phyloP scores from a whole-genome alignment of 1,140 invertebrate genomes.

The Lepidurus couesii region DNA sequence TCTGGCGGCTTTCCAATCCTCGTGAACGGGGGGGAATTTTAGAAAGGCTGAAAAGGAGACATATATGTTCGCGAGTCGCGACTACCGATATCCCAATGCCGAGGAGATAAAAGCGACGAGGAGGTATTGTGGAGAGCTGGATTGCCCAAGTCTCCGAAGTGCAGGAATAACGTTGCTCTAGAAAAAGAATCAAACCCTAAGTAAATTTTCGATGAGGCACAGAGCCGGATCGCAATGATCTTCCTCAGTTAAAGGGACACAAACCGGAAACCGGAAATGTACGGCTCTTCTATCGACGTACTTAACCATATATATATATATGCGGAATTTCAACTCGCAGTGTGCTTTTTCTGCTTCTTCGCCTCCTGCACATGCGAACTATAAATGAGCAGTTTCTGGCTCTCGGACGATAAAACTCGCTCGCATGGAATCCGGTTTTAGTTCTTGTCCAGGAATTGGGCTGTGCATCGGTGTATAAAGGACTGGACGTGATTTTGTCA shows the following conservation, averaged over 20 bases:
- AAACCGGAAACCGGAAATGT: conserved; percentile 6
- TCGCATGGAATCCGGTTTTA: not conserved
- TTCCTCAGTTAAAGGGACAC: not conserved
- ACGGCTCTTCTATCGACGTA: not conserved
- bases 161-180: no score
- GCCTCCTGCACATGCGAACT: not conserved
- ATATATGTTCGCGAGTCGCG: not conserved
- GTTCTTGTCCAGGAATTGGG: not conserved
- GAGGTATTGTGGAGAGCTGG: not conserved
- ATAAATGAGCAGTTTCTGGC: not conserved
- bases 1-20: not conserved
- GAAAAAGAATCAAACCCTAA: not conserved
- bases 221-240: not conserved
- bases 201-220: not conserved
- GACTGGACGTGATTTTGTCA: not conserved
- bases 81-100: not conserved
- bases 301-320: not conserved
- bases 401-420: not conserved
- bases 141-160: not conserved
- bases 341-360: not conserved
- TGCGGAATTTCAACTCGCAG: not conserved
- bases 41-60: conserved; percentile 21
- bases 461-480: not conserved
- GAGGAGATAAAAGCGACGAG: not conserved
- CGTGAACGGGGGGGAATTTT: not conserved